Evolutionary conservation across 2,797 vertebrate species (phyloP).

Genomic region (Falco columbarius): DNA sequence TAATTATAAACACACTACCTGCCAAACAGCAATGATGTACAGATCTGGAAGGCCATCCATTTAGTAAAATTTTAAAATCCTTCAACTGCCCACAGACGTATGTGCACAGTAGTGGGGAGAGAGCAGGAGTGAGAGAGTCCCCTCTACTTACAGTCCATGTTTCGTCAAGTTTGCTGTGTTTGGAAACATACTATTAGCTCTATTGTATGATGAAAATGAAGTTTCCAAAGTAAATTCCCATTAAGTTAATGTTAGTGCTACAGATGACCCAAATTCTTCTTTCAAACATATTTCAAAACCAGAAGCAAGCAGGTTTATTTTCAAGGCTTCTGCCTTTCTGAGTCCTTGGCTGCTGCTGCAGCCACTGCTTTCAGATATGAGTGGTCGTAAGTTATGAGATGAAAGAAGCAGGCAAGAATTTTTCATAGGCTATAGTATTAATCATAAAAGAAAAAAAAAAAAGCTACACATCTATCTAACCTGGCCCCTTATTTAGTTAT

Average conservation of each 20-base stretch:
- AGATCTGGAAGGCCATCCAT: neutral
- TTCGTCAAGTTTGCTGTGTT: neutral
- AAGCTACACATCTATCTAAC: neutral
- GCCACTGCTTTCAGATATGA: neutral
- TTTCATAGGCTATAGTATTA: neutral
- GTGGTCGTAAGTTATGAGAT: neutral
- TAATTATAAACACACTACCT: neutral
- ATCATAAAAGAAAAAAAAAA: neutral
- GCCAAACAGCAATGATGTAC: neutral
- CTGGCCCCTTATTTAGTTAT: neutral
- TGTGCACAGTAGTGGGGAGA: neutral
- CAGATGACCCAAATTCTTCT: neutral
- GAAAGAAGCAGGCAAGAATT: neutral
- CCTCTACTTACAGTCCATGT: neutral
- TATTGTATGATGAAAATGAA: neutral
- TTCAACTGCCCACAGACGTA: neutral
- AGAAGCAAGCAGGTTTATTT: neutral
- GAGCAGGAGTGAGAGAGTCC: neutral
- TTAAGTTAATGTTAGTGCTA: neutral
- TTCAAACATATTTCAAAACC: neutral
- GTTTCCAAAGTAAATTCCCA: neutral
- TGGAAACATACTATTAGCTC: neutral
- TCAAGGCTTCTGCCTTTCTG: neutral
- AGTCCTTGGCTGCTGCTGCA: neutral
- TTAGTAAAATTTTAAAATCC: neutral